phyloP scores from a whole-genome alignment of 2,113 vertebrate species.

The Gopherus flavomarginatus region DNA sequence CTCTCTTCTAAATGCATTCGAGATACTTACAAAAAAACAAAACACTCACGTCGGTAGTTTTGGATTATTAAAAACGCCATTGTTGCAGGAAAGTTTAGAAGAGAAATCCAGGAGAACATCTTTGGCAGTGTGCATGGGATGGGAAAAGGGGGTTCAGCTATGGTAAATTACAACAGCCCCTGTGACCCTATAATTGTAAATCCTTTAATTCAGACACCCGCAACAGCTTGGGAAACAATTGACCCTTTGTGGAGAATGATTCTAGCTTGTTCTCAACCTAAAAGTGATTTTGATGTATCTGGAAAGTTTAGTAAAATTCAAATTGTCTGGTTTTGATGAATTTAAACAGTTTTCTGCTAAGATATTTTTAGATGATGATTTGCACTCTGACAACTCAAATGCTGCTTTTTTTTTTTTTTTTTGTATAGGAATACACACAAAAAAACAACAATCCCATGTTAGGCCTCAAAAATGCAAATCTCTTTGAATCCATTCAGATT shows the following conservation, averaged over 20 bases:
- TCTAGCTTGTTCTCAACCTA: background rate
- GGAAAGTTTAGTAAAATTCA: background rate
- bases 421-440: too few species aligned
- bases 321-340: background rate
- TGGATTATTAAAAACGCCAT: background rate
- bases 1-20: background rate
- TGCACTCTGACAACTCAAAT: background rate
- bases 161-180: background rate
- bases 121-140: background rate
- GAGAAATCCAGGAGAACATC: background rate
- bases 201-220: background rate
- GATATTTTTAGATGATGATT: background rate
- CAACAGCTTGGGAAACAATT: background rate
- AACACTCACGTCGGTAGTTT: background rate
- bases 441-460: background rate
- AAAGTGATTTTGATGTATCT: background rate
- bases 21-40: background rate
- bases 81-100: background rate
- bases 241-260: background rate
- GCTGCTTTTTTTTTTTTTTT: background rate
- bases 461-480: background rate
- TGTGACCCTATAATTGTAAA: background rate
- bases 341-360: background rate
- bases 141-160: background rate
- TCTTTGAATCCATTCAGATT: background rate